Conservation (phyloP, 2,888 invertebrate genomes). For the Drosophila affinis region DNA sequence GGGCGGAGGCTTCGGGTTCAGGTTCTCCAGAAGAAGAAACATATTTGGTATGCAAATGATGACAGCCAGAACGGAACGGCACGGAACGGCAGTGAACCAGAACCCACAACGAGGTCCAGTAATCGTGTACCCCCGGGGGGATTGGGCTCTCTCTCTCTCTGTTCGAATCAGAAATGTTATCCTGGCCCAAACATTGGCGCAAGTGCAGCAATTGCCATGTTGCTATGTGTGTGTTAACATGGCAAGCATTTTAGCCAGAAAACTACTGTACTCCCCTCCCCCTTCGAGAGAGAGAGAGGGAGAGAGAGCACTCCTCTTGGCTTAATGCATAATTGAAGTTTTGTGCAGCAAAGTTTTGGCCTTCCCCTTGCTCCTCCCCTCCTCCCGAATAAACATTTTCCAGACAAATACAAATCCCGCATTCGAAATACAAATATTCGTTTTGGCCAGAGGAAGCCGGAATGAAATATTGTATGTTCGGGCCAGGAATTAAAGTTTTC, state of each 20-base stretch:
- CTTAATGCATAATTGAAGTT: slow-evolving; percentile 31
- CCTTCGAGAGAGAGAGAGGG: background rate
- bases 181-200: background rate
- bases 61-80: background rate
- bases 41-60: slow-evolving; percentile 1
- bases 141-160: background rate
- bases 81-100: background rate
- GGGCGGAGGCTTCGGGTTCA: too few species aligned
- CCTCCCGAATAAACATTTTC: background rate
- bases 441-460: background rate
- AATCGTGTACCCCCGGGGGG: background rate
- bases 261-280: slow-evolving; percentile 1
- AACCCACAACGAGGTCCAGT: background rate
- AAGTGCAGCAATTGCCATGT: slow-evolving; percentile 1
- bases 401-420: background rate
- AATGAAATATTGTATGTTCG: background rate
- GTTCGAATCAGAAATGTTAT: background rate
- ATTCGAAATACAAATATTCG: slow-evolving; percentile 1
- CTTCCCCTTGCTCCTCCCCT: background rate
- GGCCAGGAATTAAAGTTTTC: background rate
- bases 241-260: slow-evolving; percentile 26
- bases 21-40: background rate
- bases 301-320: background rate
- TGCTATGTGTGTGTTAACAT: slow-evolving; percentile 7
- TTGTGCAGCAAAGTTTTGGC: slow-evolving; percentile 22